Base-by-base conservation (phyloP, 30 jellyfish, hydroid and myxozoan genomes). In the Sanderia malayensis region DNA sequence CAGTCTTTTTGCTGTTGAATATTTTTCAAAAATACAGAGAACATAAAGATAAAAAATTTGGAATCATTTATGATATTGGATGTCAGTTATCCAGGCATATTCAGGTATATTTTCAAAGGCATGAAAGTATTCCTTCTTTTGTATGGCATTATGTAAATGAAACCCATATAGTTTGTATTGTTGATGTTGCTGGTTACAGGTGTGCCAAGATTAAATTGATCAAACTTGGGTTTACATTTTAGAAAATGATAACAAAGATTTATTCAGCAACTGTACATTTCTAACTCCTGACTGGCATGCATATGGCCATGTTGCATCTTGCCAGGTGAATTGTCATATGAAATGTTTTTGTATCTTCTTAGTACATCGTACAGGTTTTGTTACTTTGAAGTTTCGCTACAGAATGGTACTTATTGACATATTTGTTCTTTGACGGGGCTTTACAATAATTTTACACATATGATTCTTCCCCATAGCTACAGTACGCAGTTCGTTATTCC, bases 71-170 rank as follows among this genome's bases (percentile, higher is more conserved):
- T 73, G 86, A 73, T 60, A 73, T 73, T 33, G 41, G 76, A 20
- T 73, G 86, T 73, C 63, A 53, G n/a, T 47, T 73, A 34, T 31
- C 74, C 41, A 73, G 58, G 45, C 86, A 73, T 72, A 41, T 73
- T 23, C 55, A 73, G 86, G 86, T 73, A n/a, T n/a, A n/a, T n/a
- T n/a, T n/a, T n/a, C n/a, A n/a, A n/a, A n/a, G n/a, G n/a, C n/a
- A n/a, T n/a, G n/a, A n/a, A n/a, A n/a, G n/a, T n/a, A n/a, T n/a
- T n/a, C n/a, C n/a, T n/a, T n/a, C n/a, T n/a, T n/a, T n/a, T n/a
- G n/a, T n/a, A n/a, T n/a, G n/a, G n/a, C n/a, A n/a, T n/a, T n/a
- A n/a, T n/a, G n/a, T n/a, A n/a, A n/a, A n/a, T n/a, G n/a, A n/a
- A n/a, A n/a, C n/a, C n/a, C n/a, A n/a, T n/a, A n/a, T n/a, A n/a